A percentile compares a stretch with the other conserved stretches of the same genome.
Evolutionary conservation across 30 jellyfish, hydroid and myxozoan genomes (phyloP).

Genomic region (Chironex yamaguchii): DNA sequence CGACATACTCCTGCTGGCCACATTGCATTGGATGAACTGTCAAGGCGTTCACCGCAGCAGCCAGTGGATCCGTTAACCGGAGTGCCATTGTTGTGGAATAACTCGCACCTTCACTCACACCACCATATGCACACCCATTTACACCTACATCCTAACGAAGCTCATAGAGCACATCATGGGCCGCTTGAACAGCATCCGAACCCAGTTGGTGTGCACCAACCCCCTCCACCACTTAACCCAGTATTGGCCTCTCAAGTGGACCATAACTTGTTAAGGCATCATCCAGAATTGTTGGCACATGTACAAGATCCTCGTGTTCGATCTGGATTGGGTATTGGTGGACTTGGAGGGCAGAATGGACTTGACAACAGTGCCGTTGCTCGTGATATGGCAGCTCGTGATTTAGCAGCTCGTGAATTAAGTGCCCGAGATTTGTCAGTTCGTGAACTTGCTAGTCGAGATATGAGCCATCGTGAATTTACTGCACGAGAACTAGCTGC

Average conservation of each 20-base stretch:
- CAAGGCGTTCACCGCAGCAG: slow-evolving; percentile 83
- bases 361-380: slow-evolving; percentile 27
- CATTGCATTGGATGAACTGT: slow-evolving; percentile 69
- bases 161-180: slow-evolving; percentile 40
- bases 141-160: slow-evolving; percentile 95
- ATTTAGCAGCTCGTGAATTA: not conserved
- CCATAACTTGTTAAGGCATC: slow-evolving; percentile 64
- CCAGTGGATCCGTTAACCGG: slow-evolving; percentile 86
- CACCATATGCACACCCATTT: slow-evolving; percentile 97
- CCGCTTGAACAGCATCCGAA: slow-evolving; percentile 75
- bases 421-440: not conserved
- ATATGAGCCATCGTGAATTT: not conserved
- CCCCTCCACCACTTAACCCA: slow-evolving; percentile 74
- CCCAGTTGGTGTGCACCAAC: slow-evolving; percentile 64
- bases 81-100: slow-evolving; percentile 70
- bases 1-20: slow-evolving; percentile 64
- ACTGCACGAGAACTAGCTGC: slow-evolving; percentile 26
- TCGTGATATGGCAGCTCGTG: not conserved
- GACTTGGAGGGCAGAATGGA: not conserved
- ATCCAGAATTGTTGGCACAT: slow-evolving; percentile 81
- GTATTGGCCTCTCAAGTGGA: slow-evolving; percentile 65
- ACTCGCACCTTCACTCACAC: slow-evolving; percentile 97
- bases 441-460: not conserved
- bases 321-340: slow-evolving; percentile 26
- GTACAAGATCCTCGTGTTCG: slow-evolving; percentile 86